Base-by-base conservation (phyloP, 2,113 vertebrate genomes). In the Plotosus lineatus region DNA sequence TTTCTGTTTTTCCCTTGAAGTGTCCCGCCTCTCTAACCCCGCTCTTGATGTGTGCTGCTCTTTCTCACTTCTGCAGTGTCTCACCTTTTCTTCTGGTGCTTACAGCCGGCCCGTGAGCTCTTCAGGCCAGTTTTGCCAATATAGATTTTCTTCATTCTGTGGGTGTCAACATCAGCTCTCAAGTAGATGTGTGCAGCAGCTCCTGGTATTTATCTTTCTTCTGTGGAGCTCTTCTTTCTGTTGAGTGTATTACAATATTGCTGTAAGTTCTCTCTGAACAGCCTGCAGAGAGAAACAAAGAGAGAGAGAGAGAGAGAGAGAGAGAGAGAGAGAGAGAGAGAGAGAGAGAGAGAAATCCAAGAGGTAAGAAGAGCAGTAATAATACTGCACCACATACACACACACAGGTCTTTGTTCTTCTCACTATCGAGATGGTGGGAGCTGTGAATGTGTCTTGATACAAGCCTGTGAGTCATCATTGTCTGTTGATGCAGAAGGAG, bases 61-160 rank as follows among this genome's bases (percentile, higher is more conserved):
- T 61, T 33, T 66, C n/a, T 51, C 17, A 36, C 31, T 74, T 15
- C 31, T 15, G 17, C 1, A 31, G 44, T 36, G 50, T n/a, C 72
- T 74, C 31, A 74, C 72, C 72, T 74, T 36, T 74, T 74, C 50
- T 74, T 74, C 72, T 74, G 72, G 48, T 74, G 72, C 4, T 74
- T 74, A 53, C 72, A 74, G 19, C 72, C 72, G 31, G 50, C 50
- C 21, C 72, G 48, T 53, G 48, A 74, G 72, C 72, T 74, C 28
- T 74, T 74, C 72, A 74, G 33, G 19, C 72, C 72, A 11, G 72
- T 74, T 74, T 74, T 74, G 31, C 72, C 72, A 11, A 74, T 74
- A 50, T 74, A 74, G 72, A 74, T 74, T 50, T 44, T 69, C 38
- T 60, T 90, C 93, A 94, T 94, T 93, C 91, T 91, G 86, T 91